Conservation (phyloP, 2,113 vertebrate species). For the Pseudonaja textilis region DNA sequence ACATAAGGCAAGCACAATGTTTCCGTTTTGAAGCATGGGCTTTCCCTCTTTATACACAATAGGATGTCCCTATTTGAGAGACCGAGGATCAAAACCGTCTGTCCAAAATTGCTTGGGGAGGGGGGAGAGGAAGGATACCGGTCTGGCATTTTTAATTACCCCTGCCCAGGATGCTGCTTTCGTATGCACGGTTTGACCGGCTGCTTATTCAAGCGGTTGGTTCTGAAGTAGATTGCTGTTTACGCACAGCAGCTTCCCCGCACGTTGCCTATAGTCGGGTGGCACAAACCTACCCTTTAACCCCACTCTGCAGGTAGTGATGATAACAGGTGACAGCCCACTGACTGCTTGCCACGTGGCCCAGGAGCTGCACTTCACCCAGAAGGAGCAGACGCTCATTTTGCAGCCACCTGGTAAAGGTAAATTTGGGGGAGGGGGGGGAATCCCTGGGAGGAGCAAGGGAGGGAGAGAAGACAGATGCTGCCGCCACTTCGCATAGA, state of each 20-base stretch:
- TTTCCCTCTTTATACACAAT: not conserved
- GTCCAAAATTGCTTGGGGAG: not conserved
- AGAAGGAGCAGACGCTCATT: conserved; percentile 81
- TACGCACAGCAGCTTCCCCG: too few relatives aligned
- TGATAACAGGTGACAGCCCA: conserved; percentile 97
- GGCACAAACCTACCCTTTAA: accelerated
- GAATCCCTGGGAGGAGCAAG: accelerated
- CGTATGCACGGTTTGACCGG: not conserved
- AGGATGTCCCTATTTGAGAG: too few relatives aligned
- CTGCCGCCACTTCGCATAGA: accelerated
- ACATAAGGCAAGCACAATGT: too few relatives aligned
- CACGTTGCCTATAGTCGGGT: not conserved
- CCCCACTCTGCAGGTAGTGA: conserved; percentile 81
- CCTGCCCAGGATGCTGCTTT: not conserved
- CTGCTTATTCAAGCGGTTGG: not conserved
- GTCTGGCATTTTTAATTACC: not conserved
- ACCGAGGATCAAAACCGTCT: not conserved
- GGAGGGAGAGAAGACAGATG: accelerated
- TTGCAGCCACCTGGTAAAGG: conserved; percentile 69
- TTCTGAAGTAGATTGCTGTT: not conserved
- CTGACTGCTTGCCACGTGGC: conserved; percentile 95
- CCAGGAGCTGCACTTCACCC: conserved; percentile 90
- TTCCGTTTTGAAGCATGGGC: not conserved
- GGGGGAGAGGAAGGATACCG: not conserved
- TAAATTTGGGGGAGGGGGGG: conserved; percentile 4